Conservation (phyloP, 2,113 vertebrate genomes). For the Lethenteron camtschaticum region DNA sequence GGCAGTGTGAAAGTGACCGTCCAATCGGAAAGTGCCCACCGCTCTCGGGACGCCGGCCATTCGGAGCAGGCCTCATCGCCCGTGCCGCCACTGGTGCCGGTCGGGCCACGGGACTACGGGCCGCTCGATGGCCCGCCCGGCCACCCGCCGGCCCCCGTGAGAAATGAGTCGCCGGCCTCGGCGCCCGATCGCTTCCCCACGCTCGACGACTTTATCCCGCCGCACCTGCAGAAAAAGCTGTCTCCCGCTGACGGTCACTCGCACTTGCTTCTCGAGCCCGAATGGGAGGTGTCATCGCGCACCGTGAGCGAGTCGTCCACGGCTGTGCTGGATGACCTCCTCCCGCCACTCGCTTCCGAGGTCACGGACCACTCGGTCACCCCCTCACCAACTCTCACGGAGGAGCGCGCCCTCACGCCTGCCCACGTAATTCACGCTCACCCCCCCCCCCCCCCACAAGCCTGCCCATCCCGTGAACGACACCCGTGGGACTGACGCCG, state of each 20-base stretch:
- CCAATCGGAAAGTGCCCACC: too few relatives aligned
- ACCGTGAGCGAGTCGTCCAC: conserved; percentile 28
- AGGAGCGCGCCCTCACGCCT: conserved; percentile 8
- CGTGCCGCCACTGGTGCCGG: conserved; percentile 9
- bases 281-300: conserved; percentile 19
- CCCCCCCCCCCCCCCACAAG: too few relatives aligned
- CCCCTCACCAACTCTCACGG: conserved; percentile 53
- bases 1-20: too few relatives aligned
- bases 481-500: too few relatives aligned
- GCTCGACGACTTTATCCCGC: conserved; percentile 55
- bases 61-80: conserved; percentile 13
- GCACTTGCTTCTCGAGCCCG: too few relatives aligned
- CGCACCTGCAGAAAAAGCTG: conserved; percentile 37
- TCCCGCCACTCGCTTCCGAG: conserved; percentile 37
- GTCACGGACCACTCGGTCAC: conserved; percentile 39
- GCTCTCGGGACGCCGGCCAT: too few relatives aligned
- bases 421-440: too few relatives aligned
- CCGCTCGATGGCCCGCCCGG: too few relatives aligned
- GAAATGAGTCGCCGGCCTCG: conserved; percentile 9
- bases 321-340: conserved; percentile 41
- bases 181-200: conserved; percentile 39
- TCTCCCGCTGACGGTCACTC: too few relatives aligned
- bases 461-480: too few relatives aligned
- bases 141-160: too few relatives aligned
- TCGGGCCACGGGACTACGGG: conserved; percentile 7